Evolutionary conservation across 2,797 vertebrate species (phyloP).

Genomic region (Poeciliopsis gracilis): DNA sequence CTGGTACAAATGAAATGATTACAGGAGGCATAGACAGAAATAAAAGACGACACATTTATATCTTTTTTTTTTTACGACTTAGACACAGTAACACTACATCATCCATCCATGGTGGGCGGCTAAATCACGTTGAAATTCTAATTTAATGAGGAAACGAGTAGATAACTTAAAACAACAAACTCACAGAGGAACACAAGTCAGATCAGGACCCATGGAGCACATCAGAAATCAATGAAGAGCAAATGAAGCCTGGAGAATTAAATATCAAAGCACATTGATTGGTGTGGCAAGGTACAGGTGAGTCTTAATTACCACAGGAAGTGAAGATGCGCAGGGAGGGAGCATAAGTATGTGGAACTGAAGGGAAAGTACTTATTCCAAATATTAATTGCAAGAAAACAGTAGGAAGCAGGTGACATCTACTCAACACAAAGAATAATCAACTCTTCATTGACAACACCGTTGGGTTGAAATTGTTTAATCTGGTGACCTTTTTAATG

Average conservation of each 20-base stretch:
- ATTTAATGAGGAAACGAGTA: background rate
- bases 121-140: background rate
- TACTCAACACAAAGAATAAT: background rate
- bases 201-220: background rate
- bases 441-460: background rate
- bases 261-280: background rate
- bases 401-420: background rate
- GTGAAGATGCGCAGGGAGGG: background rate
- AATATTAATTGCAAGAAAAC: background rate
- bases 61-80: background rate
- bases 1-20: background rate
- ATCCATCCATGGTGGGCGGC: background rate
- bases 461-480: background rate
- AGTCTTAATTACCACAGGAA: background rate
- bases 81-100: background rate
- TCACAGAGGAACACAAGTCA: background rate
- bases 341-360: background rate
- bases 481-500: background rate
- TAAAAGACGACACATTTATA: background rate
- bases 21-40: background rate
- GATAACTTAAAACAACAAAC: background rate
- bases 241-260: background rate
- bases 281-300: background rate
- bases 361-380: background rate
- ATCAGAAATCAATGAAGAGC: background rate